These are phyloP conservation scores for Oscheius sp. DNA, from an alignment of 2,888 invertebrate genomes.

Conservation along the genomic window DNA sequence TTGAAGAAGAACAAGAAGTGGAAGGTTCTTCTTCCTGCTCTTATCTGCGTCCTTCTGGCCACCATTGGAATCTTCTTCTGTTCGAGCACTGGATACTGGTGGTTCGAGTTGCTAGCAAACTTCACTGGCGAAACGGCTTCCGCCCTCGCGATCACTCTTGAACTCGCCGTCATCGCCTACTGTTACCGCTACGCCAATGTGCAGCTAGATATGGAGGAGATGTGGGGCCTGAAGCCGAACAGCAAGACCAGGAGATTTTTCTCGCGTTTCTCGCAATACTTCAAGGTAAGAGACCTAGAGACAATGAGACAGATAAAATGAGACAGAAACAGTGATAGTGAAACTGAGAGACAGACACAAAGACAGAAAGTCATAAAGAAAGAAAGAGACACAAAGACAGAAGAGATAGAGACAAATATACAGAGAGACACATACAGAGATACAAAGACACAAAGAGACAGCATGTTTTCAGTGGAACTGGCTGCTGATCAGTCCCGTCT, in stretches of 20 bases:
- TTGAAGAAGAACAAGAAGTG: slow-evolving; percentile 14
- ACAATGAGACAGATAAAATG: too few species aligned
- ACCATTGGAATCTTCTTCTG: slow-evolving; percentile 55
- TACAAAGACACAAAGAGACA: too few species aligned
- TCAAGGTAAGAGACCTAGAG: background rate
- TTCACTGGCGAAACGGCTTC: slow-evolving; percentile 9
- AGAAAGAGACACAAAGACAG: too few species aligned
- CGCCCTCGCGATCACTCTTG: background rate
- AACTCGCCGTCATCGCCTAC: slow-evolving; percentile 19
- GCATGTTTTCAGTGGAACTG: slow-evolving; percentile 1
- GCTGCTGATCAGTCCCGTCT: background rate
- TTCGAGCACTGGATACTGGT: slow-evolving; percentile 41
- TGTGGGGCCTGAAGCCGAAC: slow-evolving; percentile 2
- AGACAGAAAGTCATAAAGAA: too few species aligned
- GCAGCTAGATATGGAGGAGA: slow-evolving; percentile 16
- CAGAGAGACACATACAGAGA: too few species aligned
- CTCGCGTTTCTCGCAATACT: slow-evolving; percentile 14
- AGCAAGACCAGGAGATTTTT: background rate
- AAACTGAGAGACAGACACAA: too few species aligned
- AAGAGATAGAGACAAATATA: too few species aligned
- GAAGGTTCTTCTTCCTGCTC: slow-evolving; percentile 2
- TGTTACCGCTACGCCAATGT: slow-evolving; percentile 23
- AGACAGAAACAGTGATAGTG: too few species aligned
- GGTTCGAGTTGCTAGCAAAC: slow-evolving; percentile 14
- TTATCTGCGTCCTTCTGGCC: slow-evolving; percentile 40